Evolutionary conservation across 2,113 vertebrate species (phyloP).

Genomic region (Melanotaenia duboulayi): DNA sequence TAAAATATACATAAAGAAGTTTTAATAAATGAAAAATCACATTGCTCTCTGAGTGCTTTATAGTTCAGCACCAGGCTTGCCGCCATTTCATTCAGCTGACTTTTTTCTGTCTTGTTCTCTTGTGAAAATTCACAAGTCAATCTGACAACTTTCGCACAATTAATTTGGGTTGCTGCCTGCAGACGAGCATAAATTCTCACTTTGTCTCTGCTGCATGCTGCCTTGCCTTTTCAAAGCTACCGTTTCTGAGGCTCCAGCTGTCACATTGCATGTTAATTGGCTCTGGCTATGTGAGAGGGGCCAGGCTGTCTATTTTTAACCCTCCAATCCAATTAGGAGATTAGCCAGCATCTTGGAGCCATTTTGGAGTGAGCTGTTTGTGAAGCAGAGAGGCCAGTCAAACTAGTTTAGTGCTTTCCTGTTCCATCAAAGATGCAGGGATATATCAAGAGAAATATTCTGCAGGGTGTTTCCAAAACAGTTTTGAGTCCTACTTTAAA

Average conservation of each 20-base stretch:
- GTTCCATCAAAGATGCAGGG: slow-evolving; percentile 36
- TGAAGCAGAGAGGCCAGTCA: slow-evolving; percentile 61
- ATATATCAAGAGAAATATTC: slow-evolving; percentile 35
- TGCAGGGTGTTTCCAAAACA: slow-evolving; percentile 4
- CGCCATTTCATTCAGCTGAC: slow-evolving; percentile 31
- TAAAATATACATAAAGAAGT: neutral
- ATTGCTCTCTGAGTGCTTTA: neutral
- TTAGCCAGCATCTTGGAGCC: slow-evolving; percentile 81
- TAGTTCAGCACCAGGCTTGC: neutral
- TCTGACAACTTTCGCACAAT: slow-evolving; percentile 82
- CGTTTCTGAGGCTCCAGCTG: slow-evolving; percentile 82
- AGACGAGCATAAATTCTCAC: slow-evolving; percentile 79
- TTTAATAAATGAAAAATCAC: neutral
- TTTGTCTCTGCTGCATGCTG: slow-evolving; percentile 57
- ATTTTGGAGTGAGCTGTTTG: slow-evolving; percentile 80
- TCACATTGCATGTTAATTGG: slow-evolving; percentile 83
- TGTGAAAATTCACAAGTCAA: slow-evolving; percentile 81
- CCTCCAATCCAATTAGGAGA: slow-evolving; percentile 84
- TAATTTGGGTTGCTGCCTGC: slow-evolving; percentile 66
- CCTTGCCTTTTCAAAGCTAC: slow-evolving; percentile 62
- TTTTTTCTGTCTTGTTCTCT: slow-evolving; percentile 54
- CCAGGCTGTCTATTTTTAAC: slow-evolving; percentile 81
- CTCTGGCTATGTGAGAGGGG: slow-evolving; percentile 73
- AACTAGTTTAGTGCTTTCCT: slow-evolving; percentile 27
- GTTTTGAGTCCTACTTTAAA: neutral